Evolutionary conservation across 2,797 vertebrate species (phyloP).

Genomic region (Ambastaia sidthimunki): DNA sequence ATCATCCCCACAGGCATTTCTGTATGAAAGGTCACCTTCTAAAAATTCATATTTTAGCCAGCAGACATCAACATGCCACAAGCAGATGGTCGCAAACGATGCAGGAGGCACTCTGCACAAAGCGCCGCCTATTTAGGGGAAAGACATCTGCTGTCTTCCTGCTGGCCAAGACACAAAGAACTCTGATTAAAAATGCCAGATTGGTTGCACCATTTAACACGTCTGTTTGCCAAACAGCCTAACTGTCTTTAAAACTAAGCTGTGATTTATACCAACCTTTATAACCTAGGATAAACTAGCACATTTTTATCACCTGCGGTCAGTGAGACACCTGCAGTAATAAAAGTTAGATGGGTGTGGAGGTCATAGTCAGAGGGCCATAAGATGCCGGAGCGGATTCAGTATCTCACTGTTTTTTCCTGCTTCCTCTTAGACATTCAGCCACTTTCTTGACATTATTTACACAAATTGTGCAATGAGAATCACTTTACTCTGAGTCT

Average conservation of each 20-base stretch:
- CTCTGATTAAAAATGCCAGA: conserved; percentile 82
- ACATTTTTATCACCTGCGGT: conserved; percentile 57
- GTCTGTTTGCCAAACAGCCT: no score
- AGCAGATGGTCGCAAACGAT: conserved; percentile 88
- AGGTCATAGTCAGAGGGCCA: conserved; percentile 6
- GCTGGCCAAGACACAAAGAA: conserved; percentile 70
- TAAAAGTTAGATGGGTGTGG: conserved; percentile 28
- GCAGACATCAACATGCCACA: conserved; percentile 82
- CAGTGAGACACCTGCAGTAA: conserved; percentile 47
- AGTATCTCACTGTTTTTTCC: no score
- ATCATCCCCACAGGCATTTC: conserved; percentile 40
- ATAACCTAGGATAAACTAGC: conserved; percentile 25
- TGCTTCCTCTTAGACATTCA: no score
- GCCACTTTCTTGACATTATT: no score
- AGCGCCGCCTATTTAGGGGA: conserved; percentile 87
- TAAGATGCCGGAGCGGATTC: conserved; percentile 33
- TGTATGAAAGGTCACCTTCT: conserved; percentile 79
- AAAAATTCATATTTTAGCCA: conserved; percentile 73
- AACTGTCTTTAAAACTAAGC: conserved; percentile 46
- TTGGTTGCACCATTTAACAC: no score
- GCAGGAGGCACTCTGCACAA: conserved; percentile 72
- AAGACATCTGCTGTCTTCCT: conserved; percentile 77
- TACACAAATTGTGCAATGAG: no score
- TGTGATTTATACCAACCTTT: conserved; percentile 14
- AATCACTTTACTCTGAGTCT: no score